Conservation (phyloP, 2,888 invertebrate species). For the Chymomyza procnemis region DNA sequence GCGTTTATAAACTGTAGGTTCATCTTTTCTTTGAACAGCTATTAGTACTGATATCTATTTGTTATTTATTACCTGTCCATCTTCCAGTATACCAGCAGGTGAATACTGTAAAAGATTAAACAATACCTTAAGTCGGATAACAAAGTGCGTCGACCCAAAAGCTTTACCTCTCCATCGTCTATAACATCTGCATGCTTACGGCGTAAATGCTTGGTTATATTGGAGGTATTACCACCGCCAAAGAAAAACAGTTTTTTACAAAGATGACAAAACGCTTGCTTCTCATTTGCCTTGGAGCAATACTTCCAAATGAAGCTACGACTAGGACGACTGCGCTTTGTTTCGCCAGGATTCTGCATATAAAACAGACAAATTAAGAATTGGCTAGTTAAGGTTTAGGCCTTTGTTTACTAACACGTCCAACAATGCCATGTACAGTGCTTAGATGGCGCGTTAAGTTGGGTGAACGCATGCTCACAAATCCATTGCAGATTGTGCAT, state of each 20-base stretch:
- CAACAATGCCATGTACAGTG: conserved; percentile 49
- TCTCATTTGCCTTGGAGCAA: conserved; percentile 63
- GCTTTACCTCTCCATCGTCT: conserved; percentile 21
- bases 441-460: conserved; percentile 61
- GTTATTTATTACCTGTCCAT: neutral
- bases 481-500: conserved; percentile 59
- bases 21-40: too few relatives aligned
- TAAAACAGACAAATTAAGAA: neutral
- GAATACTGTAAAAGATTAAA: neutral
- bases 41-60: too few relatives aligned
- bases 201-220: conserved; percentile 65
- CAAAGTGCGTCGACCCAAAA: neutral
- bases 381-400: neutral
- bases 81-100: neutral
- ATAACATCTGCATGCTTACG: conserved; percentile 58
- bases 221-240: conserved; percentile 68
- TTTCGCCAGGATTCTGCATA: conserved; percentile 26
- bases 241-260: conserved; percentile 64
- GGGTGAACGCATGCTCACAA: conserved; percentile 56
- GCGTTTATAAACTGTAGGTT: too few relatives aligned
- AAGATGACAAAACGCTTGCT: conserved; percentile 65
- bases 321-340: conserved; percentile 54
- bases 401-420: conserved; percentile 21
- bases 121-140: neutral
- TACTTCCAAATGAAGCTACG: conserved; percentile 71